Conservation (phyloP, 2,797 vertebrate genomes). For the Masticophis lateralis region DNA sequence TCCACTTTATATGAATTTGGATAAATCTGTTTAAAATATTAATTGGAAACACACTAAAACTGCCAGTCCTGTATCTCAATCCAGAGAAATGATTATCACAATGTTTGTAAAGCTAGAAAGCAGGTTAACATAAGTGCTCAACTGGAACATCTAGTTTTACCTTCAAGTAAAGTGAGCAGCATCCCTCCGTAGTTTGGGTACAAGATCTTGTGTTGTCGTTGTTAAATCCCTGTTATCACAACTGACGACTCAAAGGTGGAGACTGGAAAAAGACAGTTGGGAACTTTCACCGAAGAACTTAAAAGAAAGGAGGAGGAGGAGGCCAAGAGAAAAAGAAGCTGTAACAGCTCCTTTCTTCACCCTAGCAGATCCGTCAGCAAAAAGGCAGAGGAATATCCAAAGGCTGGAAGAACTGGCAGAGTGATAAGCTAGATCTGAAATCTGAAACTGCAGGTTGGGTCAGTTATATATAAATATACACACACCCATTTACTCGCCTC, state of each 20-base stretch:
- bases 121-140: background rate
- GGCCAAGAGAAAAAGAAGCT: background rate
- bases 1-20: background rate
- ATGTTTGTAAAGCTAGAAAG: background rate
- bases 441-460: conserved; percentile 66
- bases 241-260: background rate
- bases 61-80: background rate
- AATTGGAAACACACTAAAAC: background rate
- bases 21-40: background rate
- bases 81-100: background rate
- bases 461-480: conserved; percentile 60
- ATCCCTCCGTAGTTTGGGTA: background rate
- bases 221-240: background rate
- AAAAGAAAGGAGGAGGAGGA: background rate
- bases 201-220: background rate
- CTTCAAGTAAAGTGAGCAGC: background rate
- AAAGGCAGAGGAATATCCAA: conserved; percentile 36
- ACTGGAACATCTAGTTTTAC: conserved; percentile 5
- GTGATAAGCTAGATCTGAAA: conserved; percentile 66
- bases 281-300: background rate
- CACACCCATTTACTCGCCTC: conserved; percentile 37
- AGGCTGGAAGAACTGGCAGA: conserved; percentile 28
- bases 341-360: background rate
- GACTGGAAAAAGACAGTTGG: background rate
- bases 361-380: conserved; percentile 11